Evolutionary conservation across 2,888 invertebrate species (phyloP).

Genomic region (Sisyra nigra): DNA sequence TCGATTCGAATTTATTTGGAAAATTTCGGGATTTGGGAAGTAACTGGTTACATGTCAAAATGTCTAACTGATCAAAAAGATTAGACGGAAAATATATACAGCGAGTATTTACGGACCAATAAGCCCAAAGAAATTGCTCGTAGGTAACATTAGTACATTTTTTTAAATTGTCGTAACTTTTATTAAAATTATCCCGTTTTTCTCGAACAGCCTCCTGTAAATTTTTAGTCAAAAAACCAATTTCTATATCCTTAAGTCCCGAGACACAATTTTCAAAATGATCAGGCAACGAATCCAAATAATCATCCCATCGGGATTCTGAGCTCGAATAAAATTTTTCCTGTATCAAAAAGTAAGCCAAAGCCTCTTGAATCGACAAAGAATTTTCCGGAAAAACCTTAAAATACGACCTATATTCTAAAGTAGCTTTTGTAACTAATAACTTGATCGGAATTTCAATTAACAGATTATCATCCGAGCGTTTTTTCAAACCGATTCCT

Average conservation of each 20-base stretch:
- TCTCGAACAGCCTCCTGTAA: slow-evolving; percentile 34
- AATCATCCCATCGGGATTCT: slow-evolving; percentile 41
- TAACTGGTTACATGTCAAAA: slow-evolving; percentile 6
- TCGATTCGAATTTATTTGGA: background rate
- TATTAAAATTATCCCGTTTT: slow-evolving; percentile 32
- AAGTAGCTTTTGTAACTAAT: slow-evolving; percentile 39
- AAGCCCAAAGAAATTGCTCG: slow-evolving; percentile 56
- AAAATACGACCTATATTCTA: slow-evolving; percentile 13
- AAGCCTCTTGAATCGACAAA: slow-evolving; percentile 46
- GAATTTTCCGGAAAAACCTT: too few species aligned
- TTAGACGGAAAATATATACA: too few species aligned
- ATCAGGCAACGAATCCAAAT: slow-evolving; percentile 51
- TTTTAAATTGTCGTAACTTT: slow-evolving; percentile 25
- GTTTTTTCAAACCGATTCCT: slow-evolving; percentile 48
- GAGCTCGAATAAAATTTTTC: slow-evolving; percentile 37
- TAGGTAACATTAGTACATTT: slow-evolving; percentile 23
- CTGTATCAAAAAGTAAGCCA: slow-evolving; percentile 56
- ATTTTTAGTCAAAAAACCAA: slow-evolving; percentile 36
- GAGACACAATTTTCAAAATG: slow-evolving; percentile 45
- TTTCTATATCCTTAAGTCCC: slow-evolving; percentile 34
- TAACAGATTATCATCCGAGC: slow-evolving; percentile 35
- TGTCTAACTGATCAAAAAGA: too few species aligned
- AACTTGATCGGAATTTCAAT: slow-evolving; percentile 41
- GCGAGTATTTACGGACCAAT: slow-evolving; percentile 63
- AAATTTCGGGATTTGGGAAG: slow-evolving; percentile 18